Evolutionary conservation across 2,888 invertebrate genomes (phyloP).

Genomic region (Plebejus anna): DNA sequence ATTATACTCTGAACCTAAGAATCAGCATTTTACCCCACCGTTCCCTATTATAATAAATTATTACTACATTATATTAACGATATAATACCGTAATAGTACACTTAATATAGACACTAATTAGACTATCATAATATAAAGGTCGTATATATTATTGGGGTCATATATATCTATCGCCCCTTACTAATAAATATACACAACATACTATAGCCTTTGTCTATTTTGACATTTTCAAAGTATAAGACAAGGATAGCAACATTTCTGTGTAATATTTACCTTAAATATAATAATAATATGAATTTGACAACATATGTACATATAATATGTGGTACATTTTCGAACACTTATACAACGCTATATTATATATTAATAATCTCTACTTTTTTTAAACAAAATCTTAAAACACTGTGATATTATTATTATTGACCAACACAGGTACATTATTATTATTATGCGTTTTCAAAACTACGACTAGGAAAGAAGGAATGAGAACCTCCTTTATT

Average conservation of each 20-base stretch:
- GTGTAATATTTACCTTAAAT: background rate
- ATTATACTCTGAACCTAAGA: no score
- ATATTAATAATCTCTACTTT: background rate
- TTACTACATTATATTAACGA: background rate
- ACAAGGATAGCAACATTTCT: background rate
- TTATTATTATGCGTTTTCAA: conserved; percentile 1
- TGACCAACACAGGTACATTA: conserved; percentile 1
- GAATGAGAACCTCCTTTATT: background rate
- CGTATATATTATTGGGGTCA: background rate
- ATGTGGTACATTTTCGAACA: background rate
- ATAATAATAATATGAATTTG: background rate
- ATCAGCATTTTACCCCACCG: background rate
- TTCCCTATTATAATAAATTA: conserved; percentile 2
- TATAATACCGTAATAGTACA: background rate
- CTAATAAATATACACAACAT: background rate
- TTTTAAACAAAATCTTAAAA: background rate
- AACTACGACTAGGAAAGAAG: background rate
- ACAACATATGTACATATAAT: background rate
- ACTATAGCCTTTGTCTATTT: background rate
- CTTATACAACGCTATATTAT: background rate
- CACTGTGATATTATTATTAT: background rate
- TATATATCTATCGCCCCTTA: background rate
- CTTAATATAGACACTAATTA: background rate
- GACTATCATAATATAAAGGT: background rate
- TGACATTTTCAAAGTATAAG: background rate